Percentiles rank a stretch among this genome's conserved stretches.
phyloP scores from a whole-genome alignment of 1,140 invertebrate genomes.

The Neodiprion virginianus region DNA sequence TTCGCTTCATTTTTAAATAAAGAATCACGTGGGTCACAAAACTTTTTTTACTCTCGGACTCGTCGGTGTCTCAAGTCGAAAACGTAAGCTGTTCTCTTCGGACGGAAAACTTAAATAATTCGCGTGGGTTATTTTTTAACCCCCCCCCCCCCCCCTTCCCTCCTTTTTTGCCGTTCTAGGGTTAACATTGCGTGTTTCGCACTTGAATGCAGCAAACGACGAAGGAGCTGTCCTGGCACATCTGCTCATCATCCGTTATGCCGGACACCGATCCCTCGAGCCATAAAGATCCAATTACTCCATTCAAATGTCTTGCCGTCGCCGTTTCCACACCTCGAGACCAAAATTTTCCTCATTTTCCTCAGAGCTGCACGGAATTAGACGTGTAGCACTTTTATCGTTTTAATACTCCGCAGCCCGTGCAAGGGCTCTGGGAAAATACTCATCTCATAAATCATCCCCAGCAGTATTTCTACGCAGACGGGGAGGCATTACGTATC shows the following conservation, averaged over 20 bases:
- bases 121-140: not conserved
- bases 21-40: no score
- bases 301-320: not conserved
- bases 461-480: not conserved
- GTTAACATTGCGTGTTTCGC: not conserved
- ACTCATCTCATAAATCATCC: not conserved
- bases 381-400: not conserved
- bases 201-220: not conserved
- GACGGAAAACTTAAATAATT: not conserved
- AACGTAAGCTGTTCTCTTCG: no score
- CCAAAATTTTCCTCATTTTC: not conserved
- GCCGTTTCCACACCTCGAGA: not conserved
- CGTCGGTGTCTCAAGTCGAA: no score
- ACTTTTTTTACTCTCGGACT: no score
- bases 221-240: not conserved
- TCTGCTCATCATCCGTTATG: not conserved
- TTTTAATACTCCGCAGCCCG: not conserved
- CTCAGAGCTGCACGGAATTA: not conserved
- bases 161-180: not conserved
- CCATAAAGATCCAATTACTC: slow-evolving; percentile 12
- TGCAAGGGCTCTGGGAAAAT: not conserved
- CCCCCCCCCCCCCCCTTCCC: not conserved
- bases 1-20: no score
- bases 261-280: not conserved
- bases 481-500: not conserved